Evolutionary conservation across 2,797 vertebrate species (phyloP), one percentile per base, ranked within the genome.

Genomic region (Danionella dracula): DNA sequence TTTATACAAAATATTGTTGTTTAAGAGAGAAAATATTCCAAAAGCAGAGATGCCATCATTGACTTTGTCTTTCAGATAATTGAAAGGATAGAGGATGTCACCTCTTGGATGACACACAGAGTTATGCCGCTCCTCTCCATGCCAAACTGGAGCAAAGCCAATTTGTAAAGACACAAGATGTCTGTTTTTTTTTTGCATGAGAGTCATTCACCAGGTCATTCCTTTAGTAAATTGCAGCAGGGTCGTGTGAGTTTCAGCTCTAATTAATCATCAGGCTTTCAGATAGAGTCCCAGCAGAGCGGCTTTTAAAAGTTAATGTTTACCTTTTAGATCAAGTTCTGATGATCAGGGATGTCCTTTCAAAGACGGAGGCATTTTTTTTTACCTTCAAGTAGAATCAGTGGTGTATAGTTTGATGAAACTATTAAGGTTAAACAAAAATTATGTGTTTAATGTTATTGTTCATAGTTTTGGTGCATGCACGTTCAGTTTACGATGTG

Each of bases 151-250:
- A 69, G 37, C 4, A 17, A 69, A 11, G 40, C 69, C 62, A 66
- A 53, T 46, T 66, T 40, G 16, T 59, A 31, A 45, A 51, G 16
- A 19, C 34, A 15, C 5, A 46, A 65, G 50, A 32, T n/a, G 8
- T 31, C 50, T n/a, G 8, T 31, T 45, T 66, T 46, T 62, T 40
- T 54, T 55, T 45, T 44, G 61, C 32, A 2, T 2, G n/a, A 12
- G 40, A 45, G 55, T 50, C 54, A 48, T 66, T 68, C 45, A 32
- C 51, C 27, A 23, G 58, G 48, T 57, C 16, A n/a, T 68, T 75
- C 59, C 31, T 23, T 17, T 42, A 12, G n/a, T 66, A 69, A 66
- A 72, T 66, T 34, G 61, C 21, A 11, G 31, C 9, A 0, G 5
- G 19, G 41, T 42, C 13, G 16, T 35, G 13, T 37, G 54, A 15